Evolutionary conservation across 2,888 invertebrate genomes (phyloP).

Genomic region (Hypomecis atomaria): DNA sequence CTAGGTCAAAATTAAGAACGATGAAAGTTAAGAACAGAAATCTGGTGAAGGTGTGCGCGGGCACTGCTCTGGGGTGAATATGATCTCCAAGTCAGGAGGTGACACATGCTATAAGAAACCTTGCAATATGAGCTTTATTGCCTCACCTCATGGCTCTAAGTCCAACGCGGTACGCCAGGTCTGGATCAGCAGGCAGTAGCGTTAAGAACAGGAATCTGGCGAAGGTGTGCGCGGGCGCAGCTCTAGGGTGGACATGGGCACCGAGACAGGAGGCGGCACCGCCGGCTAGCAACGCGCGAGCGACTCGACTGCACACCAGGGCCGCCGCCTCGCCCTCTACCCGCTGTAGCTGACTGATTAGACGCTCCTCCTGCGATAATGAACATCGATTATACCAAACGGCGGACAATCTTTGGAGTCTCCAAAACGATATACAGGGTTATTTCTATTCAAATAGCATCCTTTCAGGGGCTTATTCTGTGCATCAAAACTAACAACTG

Average conservation of each 20-base stretch:
- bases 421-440: too few relatives aligned
- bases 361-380: slow-evolving; percentile 87
- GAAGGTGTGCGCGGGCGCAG: slow-evolving; percentile 94
- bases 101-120: too few relatives aligned
- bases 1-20: too few relatives aligned
- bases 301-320: slow-evolving; percentile 88
- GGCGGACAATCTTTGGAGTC: too few relatives aligned
- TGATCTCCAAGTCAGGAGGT: too few relatives aligned
- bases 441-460: too few relatives aligned
- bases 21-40: too few relatives aligned
- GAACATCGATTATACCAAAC: not conserved
- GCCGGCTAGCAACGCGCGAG: slow-evolving; percentile 89
- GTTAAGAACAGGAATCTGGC: slow-evolving; percentile 92
- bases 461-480: too few relatives aligned
- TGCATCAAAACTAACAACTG: too few relatives aligned
- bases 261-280: slow-evolving; percentile 92
- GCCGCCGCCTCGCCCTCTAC: slow-evolving; percentile 90
- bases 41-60: too few relatives aligned
- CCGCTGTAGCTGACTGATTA: slow-evolving; percentile 90
- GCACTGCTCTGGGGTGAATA: too few relatives aligned
- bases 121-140: too few relatives aligned
- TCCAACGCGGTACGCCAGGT: slow-evolving; percentile 92
- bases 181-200: slow-evolving; percentile 89
- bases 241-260: slow-evolving; percentile 89
- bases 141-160: slow-evolving; percentile 88